Conservation (phyloP, 2,888 invertebrate genomes). For the Patella pellucida region DNA sequence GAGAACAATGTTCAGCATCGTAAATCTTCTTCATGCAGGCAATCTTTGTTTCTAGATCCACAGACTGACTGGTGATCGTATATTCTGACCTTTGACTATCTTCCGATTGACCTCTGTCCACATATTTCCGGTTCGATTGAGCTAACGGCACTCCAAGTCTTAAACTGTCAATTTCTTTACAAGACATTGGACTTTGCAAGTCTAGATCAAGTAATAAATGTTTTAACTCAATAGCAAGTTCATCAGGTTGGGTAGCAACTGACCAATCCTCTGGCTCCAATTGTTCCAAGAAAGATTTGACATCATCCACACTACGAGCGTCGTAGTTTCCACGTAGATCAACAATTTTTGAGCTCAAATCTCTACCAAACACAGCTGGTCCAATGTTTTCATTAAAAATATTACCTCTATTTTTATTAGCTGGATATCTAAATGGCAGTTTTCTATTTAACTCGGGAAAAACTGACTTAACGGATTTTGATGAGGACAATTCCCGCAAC, state of each 20-base stretch:
- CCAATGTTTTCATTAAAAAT: not conserved
- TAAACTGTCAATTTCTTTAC: constrained; percentile 53
- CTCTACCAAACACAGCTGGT: not conserved
- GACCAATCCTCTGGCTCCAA: constrained; percentile 56
- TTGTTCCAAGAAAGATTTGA: constrained; percentile 38
- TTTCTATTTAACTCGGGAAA: not conserved
- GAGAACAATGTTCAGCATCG: constrained; percentile 49
- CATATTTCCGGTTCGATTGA: constrained; percentile 44
- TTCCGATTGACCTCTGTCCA: constrained; percentile 41
- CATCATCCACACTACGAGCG: constrained; percentile 30
- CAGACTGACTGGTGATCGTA: constrained; percentile 51
- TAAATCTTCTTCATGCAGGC: constrained; percentile 59
- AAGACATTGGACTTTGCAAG: constrained; percentile 49
- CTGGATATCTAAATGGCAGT: not conserved
- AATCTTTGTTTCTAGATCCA: constrained; percentile 52
- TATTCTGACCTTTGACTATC: constrained; percentile 35
- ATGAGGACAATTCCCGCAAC: not conserved
- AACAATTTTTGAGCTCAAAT: not conserved
- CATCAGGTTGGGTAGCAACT: constrained; percentile 51
- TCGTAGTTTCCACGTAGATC: constrained; percentile 14
- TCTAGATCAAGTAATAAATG: constrained; percentile 47
- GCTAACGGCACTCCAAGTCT: constrained; percentile 40
- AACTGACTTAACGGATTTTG: not conserved
- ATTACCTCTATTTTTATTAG: not conserved
- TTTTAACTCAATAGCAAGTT: constrained; percentile 53